phyloP scores from a whole-genome alignment of 2,797 vertebrate species.

The Chiloscyllium punctatum region DNA sequence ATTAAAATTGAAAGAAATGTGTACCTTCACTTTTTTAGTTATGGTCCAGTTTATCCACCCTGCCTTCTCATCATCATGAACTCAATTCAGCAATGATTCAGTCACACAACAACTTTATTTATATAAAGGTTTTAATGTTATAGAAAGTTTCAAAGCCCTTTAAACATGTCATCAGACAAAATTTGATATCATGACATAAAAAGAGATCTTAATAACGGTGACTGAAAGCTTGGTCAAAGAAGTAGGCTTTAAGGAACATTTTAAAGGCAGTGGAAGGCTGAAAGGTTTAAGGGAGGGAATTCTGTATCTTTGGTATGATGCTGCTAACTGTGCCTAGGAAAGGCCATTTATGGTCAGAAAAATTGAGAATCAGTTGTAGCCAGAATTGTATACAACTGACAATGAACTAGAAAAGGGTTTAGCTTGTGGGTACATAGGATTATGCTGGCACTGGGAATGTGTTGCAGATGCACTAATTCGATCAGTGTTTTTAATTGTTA shows the following conservation, averaged over 20 bases:
- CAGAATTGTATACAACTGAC: neutral
- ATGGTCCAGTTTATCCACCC: neutral
- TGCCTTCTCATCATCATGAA: neutral
- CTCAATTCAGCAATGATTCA: neutral
- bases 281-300: neutral
- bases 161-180: neutral
- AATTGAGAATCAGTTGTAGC: neutral
- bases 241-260: neutral
- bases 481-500: neutral
- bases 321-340: neutral
- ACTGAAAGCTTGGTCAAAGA: neutral
- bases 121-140: neutral
- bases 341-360: neutral
- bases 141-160: neutral
- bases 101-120: neutral
- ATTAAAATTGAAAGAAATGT: slow-evolving; percentile 6
- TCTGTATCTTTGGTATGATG: neutral
- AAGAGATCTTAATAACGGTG: neutral
- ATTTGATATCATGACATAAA: neutral
- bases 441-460: neutral
- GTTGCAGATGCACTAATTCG: neutral
- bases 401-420: neutral
- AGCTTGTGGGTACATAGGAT: neutral
- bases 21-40: neutral
- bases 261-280: neutral